phyloP scores from a whole-genome alignment of 2,888 invertebrate species.

The Caenorhabditis angaria region DNA sequence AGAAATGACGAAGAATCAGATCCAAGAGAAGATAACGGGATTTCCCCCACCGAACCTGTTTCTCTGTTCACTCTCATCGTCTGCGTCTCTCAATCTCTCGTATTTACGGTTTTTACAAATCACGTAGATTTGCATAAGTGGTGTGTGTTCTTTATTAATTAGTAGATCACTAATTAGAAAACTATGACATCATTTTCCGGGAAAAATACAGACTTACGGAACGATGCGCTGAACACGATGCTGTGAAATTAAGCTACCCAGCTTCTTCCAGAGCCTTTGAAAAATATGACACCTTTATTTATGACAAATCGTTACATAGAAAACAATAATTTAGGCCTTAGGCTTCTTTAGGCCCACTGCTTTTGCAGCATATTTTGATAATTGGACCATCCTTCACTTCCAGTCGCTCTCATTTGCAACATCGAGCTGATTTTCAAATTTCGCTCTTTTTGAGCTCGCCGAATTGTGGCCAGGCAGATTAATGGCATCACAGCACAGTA shows the following conservation, averaged over 20 bases:
- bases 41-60: no score
- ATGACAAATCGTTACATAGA: background rate
- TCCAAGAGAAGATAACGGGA: no score
- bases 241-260: background rate
- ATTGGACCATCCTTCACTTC: slow-evolving; percentile 36
- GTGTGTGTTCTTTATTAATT: slow-evolving; percentile 9
- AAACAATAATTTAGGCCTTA: background rate
- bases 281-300: background rate
- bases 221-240: background rate
- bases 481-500: slow-evolving; percentile 37
- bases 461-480: slow-evolving; percentile 18
- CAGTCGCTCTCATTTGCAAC: slow-evolving; percentile 23
- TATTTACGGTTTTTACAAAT: no score
- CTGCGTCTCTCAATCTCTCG: no score
- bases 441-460: slow-evolving; percentile 21
- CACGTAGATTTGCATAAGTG: slow-evolving; percentile 44
- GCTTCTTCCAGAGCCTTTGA: background rate
- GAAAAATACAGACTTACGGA: background rate
- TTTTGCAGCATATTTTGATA: slow-evolving; percentile 19
- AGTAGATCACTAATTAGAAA: background rate
- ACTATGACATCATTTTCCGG: slow-evolving; percentile 3
- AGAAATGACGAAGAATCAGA: no score
- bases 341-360: slow-evolving; percentile 34
- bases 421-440: slow-evolving; percentile 24
- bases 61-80: no score